Evolutionary conservation across 2,888 invertebrate genomes (phyloP).

Genomic region (Polyommatus icarus): DNA sequence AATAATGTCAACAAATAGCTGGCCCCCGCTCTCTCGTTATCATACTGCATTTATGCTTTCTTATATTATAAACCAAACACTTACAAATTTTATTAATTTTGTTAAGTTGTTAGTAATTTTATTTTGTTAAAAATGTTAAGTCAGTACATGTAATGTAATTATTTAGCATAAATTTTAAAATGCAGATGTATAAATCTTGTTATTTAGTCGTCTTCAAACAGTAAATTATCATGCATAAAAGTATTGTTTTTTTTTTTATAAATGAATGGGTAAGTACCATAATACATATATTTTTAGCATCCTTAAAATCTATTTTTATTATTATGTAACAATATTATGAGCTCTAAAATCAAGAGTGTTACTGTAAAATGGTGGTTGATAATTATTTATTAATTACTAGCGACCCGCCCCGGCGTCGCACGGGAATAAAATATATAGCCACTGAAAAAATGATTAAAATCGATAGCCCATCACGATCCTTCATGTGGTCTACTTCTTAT

Average conservation of each 20-base stretch:
- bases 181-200: constrained; percentile 6
- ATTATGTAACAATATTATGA: too few species aligned
- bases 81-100: constrained; percentile 17
- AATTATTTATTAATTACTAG: too few species aligned
- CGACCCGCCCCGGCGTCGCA: too few species aligned
- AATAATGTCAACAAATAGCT: constrained; percentile 21
- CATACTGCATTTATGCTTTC: constrained; percentile 33
- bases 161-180: constrained; percentile 2
- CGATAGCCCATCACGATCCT: too few species aligned
- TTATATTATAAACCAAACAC: constrained; percentile 15
- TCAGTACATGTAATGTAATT: constrained; percentile 28
- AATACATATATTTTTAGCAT: too few species aligned
- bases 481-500: too few species aligned
- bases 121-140: constrained; percentile 25
- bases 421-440: too few species aligned
- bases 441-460: too few species aligned
- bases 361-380: background rate
- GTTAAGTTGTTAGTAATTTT: constrained; percentile 21
- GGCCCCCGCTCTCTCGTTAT: constrained; percentile 32
- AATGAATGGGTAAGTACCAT: background rate
- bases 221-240: constrained; percentile 14
- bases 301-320: too few species aligned
- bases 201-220: constrained; percentile 24
- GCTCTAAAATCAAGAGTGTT: too few species aligned
- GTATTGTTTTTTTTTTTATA: background rate